Evolutionary conservation across 2,113 vertebrate species (phyloP), one percentile per base, ranked within the genome.

Genomic region (Vidua macroura): DNA sequence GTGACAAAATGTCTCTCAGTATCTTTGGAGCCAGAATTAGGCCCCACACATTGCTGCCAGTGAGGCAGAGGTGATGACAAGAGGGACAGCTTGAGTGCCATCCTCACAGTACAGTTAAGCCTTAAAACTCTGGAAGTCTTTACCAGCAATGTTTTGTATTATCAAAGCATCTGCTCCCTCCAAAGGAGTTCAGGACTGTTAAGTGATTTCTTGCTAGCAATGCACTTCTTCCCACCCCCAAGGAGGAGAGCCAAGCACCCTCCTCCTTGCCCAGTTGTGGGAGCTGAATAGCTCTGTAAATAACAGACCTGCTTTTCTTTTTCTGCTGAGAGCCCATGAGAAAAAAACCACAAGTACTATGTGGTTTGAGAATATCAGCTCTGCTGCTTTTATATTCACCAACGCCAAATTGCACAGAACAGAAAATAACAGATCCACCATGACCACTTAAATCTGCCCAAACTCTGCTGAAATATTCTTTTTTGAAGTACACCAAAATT

Each of bases 351-450:
- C 17, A 88, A 96, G 64, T 17, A 67, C 19, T 46, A 9, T 67
- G 78, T 5, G 86, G 85, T 78, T 93, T 90, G 46, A 94, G 59
- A 94, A 48, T 41, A 75, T 48, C 6, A 22, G 30, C 24, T 44
- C 28, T 83, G 68, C 74, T 94, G 43, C 68, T 88, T 85, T 90
- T 88, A 44, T 59, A 70, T 19, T 79, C 87, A 88, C 70, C 63
- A 74, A 49, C 15, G 13, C 21, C 63, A 88, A 90, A 96, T 3
- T 52, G 41, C 55, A 95, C 8, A 83, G 92, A 62, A 91, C 10
- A 88, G 67, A 95, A 95, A 95, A 92, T 85, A 91, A 94, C 59
- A 88, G 84, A 84, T 83, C 35, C 2, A n/a, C 53, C 7, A 13
- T 8, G 83, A 80, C 55, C 43, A 81, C 51, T 90, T 63, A 58